phyloP scores from a whole-genome alignment of 2,113 vertebrate species.

The Isichthys henryi region DNA sequence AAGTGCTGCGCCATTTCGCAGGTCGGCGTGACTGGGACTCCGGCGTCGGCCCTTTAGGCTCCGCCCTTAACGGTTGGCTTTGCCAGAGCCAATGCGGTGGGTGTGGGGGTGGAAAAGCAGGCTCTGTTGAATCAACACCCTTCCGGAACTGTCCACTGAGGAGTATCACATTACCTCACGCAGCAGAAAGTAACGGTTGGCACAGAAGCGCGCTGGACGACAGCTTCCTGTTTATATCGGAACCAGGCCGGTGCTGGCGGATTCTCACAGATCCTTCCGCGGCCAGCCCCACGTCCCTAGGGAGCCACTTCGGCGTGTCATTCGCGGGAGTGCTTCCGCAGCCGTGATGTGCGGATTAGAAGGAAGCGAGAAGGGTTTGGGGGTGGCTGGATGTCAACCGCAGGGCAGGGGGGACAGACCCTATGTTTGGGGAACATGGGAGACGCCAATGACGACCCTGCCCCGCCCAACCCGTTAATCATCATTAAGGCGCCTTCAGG shows the following conservation, averaged over 20 bases:
- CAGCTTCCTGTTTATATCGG: constrained; percentile 40
- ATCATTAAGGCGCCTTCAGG: not conserved
- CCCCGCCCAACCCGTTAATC: not conserved
- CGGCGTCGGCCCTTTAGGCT: not conserved
- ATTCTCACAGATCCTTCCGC: not conserved
- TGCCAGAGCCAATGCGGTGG: not conserved
- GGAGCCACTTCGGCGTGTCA: not conserved
- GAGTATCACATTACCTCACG: constrained; percentile 28
- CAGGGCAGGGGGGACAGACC: not conserved
- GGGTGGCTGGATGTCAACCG: not conserved
- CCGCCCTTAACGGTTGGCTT: not conserved
- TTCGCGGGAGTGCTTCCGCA: constrained; percentile 2
- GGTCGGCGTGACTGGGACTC: not conserved
- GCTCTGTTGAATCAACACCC: not conserved
- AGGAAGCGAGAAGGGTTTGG: not conserved
- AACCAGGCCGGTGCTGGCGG: constrained; percentile 7
- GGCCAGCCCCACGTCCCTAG: not conserved
- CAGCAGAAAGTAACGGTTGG: constrained; percentile 32
- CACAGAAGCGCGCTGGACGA: constrained; percentile 18
- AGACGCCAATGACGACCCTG: not conserved
- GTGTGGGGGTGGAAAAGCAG: not conserved
- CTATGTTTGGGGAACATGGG: not conserved
- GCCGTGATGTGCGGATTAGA: constrained; percentile 8
- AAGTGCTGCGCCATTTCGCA: not conserved
- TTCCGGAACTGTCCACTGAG: constrained; percentile 29